Base-by-base conservation (phyloP, 2,797 vertebrate species). In the Halcyon chelicuti region DNA sequence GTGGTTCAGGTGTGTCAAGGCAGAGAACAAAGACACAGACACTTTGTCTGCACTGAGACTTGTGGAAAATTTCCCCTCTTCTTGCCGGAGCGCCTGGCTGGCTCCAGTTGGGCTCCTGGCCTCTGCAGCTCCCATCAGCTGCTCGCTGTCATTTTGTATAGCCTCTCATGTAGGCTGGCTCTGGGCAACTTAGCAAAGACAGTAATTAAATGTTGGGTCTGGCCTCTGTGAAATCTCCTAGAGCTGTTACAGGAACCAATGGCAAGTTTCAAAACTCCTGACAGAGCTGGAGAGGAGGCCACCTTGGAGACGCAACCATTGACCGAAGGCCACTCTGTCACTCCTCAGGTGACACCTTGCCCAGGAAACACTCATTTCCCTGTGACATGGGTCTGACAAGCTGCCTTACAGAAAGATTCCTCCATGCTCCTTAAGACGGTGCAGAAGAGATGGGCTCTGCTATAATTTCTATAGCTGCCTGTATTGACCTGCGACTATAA, bases 1-100 rank as follows among this genome's bases (percentile, higher is more conserved):
- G 35, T 19, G 37, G 60, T 37, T 70, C 88, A 96, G 82, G 94
- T 94, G 61, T 94, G 92, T 89, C 84, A 54, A 81, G 65, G 49
- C 73, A 82, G 85, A 91, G 79, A 96, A 93, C 82, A 94, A 95
- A 93, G 93, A 58, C 73, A 65, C 42, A 91, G 66, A 68, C 52
- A 49, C 55, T 81, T 86, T 75, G 73, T 93, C 57, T 88, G 65
- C 73, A 42, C 39, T 0, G 4, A 93, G 21, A 58, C 33, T n/a
- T 13, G 58, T 62, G 55, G 82, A 88, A 91, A 94, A 78, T 75
- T 70, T 66, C 66, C 49, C 47, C 35, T 66, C n/a, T 88, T 35
- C 39, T 63, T 37, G 28, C 44, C 0, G 0, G 37, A 92, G 68
- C 0, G 0, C 49, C 68, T 47, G 51, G 55, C 76, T 93, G 90